A percentile compares a stretch with the other conserved stretches of the same genome.
Conservation (phyloP, 2,113 vertebrate species). For the Chloropsis cyanopogon region DNA sequence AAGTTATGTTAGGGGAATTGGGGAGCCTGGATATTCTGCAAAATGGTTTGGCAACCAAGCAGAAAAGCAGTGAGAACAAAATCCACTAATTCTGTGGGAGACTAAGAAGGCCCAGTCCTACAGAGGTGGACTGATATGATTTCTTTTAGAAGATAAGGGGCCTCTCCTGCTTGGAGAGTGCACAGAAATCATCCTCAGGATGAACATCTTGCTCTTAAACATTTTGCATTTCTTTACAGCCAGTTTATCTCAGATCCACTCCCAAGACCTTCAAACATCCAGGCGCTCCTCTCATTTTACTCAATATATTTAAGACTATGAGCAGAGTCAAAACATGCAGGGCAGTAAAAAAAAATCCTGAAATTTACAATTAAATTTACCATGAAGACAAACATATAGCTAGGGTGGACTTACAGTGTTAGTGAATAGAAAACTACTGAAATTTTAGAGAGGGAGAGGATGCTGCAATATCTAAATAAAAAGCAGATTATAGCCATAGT, state of each 20-base stretch:
- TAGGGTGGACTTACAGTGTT: neutral
- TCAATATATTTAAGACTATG: neutral
- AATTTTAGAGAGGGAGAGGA: neutral
- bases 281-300: neutral
- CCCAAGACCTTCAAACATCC: neutral
- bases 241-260: neutral
- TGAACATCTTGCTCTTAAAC: neutral
- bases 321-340: neutral
- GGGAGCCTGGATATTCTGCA: constrained; percentile 27
- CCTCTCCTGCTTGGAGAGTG: neutral
- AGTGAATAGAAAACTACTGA: neutral
- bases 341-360: neutral
- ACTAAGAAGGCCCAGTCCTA: neutral
- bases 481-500: neutral
- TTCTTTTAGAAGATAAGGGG: neutral
- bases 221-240: neutral
- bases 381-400: neutral
- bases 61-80: neutral
- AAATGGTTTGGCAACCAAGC: constrained; percentile 19
- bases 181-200: neutral
- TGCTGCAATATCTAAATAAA: neutral
- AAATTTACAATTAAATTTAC: neutral
- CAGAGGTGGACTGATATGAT: fast-evolving
- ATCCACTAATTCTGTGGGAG: neutral
- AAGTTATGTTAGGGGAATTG: constrained; percentile 2